Evolutionary conservation across 2,888 invertebrate species (phyloP).

Genomic region (Sarcophaga variegata): DNA sequence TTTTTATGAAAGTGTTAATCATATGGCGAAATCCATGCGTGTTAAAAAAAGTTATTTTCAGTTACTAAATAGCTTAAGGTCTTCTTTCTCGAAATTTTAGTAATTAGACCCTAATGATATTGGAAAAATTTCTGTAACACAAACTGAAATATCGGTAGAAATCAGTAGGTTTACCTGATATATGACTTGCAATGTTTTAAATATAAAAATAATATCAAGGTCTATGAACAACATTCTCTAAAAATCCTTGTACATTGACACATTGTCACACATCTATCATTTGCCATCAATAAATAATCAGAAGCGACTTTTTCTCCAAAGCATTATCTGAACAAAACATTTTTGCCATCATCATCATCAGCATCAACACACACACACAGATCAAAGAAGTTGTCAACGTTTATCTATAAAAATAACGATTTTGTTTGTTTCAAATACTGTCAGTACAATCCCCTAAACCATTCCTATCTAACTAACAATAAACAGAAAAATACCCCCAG

Average conservation of each 20-base stretch:
- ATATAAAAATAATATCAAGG: too few relatives aligned
- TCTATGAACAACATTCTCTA: background rate
- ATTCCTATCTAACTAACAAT: constrained; percentile 64
- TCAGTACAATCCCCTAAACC: constrained; percentile 70
- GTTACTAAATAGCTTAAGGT: too few relatives aligned
- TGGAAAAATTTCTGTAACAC: too few relatives aligned
- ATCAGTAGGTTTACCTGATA: too few relatives aligned
- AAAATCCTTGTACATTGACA: background rate
- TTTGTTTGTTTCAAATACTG: constrained; percentile 50
- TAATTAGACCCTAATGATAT: too few relatives aligned
- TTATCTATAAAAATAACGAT: constrained; percentile 57
- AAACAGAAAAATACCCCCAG: constrained; percentile 65
- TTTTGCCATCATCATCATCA: background rate
- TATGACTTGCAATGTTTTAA: too few relatives aligned
- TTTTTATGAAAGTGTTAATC: too few relatives aligned
- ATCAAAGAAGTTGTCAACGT: constrained; percentile 57
- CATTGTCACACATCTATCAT: background rate
- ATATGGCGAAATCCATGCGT: too few relatives aligned
- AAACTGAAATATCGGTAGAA: too few relatives aligned
- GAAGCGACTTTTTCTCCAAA: constrained; percentile 36
- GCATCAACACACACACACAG: constrained; percentile 43
- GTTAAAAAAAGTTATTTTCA: too few relatives aligned
- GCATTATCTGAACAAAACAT: background rate
- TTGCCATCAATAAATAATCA: background rate
- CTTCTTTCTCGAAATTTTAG: too few relatives aligned